Percentiles rank a stretch among this genome's conserved stretches.
Evolutionary conservation across 2,888 invertebrate species (phyloP).

Genomic region (Dendrolimus houi): DNA sequence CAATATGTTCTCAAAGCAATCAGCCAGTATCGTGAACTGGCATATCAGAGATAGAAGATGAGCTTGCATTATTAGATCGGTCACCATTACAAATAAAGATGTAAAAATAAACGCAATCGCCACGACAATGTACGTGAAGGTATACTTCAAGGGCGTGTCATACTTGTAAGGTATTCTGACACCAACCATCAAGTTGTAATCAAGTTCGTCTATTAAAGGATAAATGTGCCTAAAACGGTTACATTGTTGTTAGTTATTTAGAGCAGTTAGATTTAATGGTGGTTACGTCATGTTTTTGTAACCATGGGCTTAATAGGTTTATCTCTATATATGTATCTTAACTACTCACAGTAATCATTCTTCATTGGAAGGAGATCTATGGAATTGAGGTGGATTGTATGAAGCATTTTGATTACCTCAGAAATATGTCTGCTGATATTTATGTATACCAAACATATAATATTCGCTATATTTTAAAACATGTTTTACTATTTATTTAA

Average conservation of each 20-base stretch:
- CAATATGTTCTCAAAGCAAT: constrained; percentile 48
- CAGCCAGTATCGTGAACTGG: constrained; percentile 42
- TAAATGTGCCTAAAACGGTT: constrained; percentile 34
- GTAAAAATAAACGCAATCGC: constrained; percentile 33
- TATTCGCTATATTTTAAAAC: no score
- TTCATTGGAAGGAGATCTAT: background rate
- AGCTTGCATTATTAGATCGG: constrained; percentile 47
- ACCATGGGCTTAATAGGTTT: background rate
- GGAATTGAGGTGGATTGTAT: no score
- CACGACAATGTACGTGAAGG: constrained; percentile 27
- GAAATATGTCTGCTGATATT: no score
- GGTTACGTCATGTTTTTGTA: background rate
- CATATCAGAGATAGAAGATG: constrained; percentile 48
- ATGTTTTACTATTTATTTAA: no score
- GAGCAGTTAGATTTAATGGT: background rate
- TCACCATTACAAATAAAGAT: constrained; percentile 45
- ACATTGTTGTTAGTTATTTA: background rate
- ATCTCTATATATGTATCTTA: background rate
- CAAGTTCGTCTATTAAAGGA: constrained; percentile 46
- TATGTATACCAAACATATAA: no score
- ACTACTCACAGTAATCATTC: background rate
- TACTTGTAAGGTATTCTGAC: constrained; percentile 37
- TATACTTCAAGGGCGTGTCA: constrained; percentile 25
- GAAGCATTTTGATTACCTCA: no score
- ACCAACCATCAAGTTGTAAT: constrained; percentile 45